These are phyloP conservation scores for Dermatemys mawii DNA, from an alignment of 2,113 vertebrate genomes.

Conservation along the genomic window DNA sequence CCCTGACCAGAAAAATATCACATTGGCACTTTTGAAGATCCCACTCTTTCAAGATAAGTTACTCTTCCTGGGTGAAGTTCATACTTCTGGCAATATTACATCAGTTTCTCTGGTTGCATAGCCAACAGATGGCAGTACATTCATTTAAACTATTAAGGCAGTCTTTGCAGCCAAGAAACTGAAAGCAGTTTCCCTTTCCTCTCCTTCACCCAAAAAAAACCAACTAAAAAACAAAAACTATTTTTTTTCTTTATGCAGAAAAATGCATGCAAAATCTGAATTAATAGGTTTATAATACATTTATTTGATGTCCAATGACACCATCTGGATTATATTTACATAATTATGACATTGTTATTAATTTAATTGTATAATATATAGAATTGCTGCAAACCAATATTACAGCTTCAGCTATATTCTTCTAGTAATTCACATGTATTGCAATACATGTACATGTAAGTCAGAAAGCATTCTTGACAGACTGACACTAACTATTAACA, in stretches of 20 bases:
- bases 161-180: background rate
- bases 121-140: background rate
- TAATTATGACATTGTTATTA: background rate
- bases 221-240: background rate
- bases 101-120: background rate
- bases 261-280: background rate
- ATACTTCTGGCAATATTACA: background rate
- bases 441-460: background rate
- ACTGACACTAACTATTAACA: background rate
- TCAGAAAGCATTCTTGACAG: background rate
- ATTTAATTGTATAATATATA: background rate
- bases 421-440: conserved; percentile 17
- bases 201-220: background rate
- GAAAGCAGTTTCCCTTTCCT: background rate
- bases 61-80: background rate
- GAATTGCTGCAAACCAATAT: background rate
- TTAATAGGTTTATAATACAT: background rate
- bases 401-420: conserved; percentile 7
- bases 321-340: background rate
- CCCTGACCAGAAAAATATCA: background rate
- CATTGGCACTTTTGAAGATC: background rate
- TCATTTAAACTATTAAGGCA: background rate
- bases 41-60: background rate
- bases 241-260: background rate
- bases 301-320: background rate